These are phyloP conservation scores for Chromobotia macracanthus DNA, from an alignment of 2,797 vertebrate genomes.

Conservation along the genomic window DNA sequence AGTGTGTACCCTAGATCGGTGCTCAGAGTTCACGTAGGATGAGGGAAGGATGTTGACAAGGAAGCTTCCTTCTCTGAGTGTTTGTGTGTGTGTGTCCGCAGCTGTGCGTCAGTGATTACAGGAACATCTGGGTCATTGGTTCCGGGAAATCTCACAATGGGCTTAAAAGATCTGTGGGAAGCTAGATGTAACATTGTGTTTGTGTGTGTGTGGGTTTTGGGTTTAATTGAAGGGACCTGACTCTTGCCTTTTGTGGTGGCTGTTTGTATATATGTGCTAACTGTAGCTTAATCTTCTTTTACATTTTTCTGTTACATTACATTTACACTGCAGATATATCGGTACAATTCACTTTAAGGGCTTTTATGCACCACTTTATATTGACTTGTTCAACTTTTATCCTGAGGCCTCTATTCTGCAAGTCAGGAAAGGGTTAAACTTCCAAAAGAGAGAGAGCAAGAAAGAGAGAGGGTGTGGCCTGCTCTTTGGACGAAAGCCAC, in stretches of 20 bases:
- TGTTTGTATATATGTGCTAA: no score
- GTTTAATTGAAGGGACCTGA: not conserved
- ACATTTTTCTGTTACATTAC: not conserved
- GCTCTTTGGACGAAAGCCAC: conserved; percentile 75
- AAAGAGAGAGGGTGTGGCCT: conserved; percentile 73
- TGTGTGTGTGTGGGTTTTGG: not conserved
- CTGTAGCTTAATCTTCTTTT: no score
- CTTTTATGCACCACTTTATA: not conserved
- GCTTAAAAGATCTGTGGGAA: conserved; percentile 61
- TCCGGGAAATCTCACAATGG: conserved; percentile 55
- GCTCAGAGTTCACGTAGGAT: conserved; percentile 39
- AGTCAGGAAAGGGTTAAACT: conserved; percentile 48
- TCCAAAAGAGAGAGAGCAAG: not conserved
- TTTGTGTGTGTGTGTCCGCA: conserved; percentile 56
- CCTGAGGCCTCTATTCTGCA: not conserved
- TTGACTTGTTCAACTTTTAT: not conserved
- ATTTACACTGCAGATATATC: not conserved
- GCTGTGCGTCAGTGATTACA: conserved; percentile 75
- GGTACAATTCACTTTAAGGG: not conserved
- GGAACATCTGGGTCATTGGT: conserved; percentile 73
- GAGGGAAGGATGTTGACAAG: conserved; percentile 56
- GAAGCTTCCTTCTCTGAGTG: conserved; percentile 48
- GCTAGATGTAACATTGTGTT: conserved; percentile 44
- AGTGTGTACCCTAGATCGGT: conserved; percentile 69
- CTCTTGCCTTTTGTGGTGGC: not conserved